phyloP scores from a whole-genome alignment of 2,888 invertebrate species.

The Scrobipalpa costella region DNA sequence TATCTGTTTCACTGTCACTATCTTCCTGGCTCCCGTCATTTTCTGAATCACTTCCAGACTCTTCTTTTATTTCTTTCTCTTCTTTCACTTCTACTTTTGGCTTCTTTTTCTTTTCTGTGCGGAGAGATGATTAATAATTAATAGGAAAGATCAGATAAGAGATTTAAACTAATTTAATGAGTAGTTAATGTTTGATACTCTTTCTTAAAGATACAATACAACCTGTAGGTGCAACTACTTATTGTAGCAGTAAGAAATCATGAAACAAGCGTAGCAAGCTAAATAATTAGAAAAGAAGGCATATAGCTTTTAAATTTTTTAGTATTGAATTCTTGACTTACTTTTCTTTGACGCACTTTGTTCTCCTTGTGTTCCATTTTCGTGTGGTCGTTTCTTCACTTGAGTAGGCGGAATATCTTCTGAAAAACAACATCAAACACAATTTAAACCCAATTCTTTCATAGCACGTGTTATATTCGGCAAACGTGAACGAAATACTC shows the following conservation, averaged over 20 bases:
- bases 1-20: constrained; percentile 44
- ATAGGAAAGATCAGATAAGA: no score
- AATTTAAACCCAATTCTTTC: not conserved
- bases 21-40: constrained; percentile 37
- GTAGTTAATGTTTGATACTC: no score
- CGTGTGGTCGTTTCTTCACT: constrained; percentile 53
- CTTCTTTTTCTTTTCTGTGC: constrained; percentile 56
- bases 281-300: no score
- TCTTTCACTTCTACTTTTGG: constrained; percentile 42
- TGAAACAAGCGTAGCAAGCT: no score
- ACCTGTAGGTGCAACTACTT: no score
- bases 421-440: constrained; percentile 31
- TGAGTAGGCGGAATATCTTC: constrained; percentile 35
- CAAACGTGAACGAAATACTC: not conserved
- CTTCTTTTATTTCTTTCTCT: constrained; percentile 51
- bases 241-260: no score
- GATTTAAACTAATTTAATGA: no score
- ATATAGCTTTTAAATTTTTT: no score
- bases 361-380: constrained; percentile 39
- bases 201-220: no score
- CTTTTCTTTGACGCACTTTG: constrained; percentile 43
- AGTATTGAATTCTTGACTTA: no score
- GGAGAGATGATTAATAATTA: not conserved
- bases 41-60: constrained; percentile 35
- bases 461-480: constrained; percentile 6